phyloP scores from a whole-genome alignment of 2,113 vertebrate species.

The Oreocharis arfaki region DNA sequence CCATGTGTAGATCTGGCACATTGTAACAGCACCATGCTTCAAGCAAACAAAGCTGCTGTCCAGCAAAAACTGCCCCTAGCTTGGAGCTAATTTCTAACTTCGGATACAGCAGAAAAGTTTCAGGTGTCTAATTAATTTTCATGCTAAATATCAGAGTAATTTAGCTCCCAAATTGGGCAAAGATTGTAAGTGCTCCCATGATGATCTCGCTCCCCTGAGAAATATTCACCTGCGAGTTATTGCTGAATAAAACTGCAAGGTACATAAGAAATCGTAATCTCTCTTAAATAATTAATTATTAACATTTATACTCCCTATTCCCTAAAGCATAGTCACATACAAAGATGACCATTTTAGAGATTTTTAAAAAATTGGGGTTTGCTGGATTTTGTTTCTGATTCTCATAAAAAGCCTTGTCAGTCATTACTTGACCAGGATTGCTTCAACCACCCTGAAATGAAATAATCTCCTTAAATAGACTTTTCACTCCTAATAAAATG shows the following conservation, averaged over 20 bases:
- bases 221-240: neutral
- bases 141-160: neutral
- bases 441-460: neutral
- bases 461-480: neutral
- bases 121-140: neutral
- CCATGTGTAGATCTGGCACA: neutral
- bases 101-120: neutral
- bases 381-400: neutral
- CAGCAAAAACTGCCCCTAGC: neutral
- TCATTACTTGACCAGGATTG: neutral
- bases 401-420: neutral
- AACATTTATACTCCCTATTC: neutral
- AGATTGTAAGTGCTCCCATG: neutral
- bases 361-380: neutral
- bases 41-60: neutral
- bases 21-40: neutral
- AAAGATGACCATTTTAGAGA: neutral
- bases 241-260: neutral
- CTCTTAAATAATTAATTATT: neutral
- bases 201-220: neutral
- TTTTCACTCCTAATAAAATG: neutral
- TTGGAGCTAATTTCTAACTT: neutral
- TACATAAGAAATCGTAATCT: neutral
- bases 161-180: neutral
- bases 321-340: neutral